Evolutionary conservation across 2,888 invertebrate species (phyloP), one percentile per base, ranked within the genome.

Genomic region (Coecobrya sp.): DNA sequence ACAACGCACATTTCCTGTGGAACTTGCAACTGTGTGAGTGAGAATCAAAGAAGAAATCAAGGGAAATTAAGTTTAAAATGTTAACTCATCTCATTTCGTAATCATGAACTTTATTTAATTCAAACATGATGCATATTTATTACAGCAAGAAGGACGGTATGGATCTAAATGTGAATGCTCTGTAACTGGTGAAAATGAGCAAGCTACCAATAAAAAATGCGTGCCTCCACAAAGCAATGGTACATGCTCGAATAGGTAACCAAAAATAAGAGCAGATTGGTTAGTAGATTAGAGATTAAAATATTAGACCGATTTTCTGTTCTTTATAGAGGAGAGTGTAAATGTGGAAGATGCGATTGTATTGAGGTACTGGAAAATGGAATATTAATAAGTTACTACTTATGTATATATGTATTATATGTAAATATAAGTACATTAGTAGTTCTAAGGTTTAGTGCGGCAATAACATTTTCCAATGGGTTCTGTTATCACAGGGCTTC

Each of bases 101-200:
- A n/a, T n/a, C n/a, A n/a, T n/a, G n/a, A n/a, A n/a, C n/a, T n/a
- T n/a, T n/a, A n/a, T n/a, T n/a, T n/a, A n/a, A n/a, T n/a, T n/a
- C n/a, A n/a, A n/a, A n/a, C n/a, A n/a, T n/a, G n/a, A n/a, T n/a
- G n/a, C n/a, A n/a, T n/a, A n/a, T n/a, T n/a, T n/a, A n/a, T n/a
- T n/a, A n/a, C n/a, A n/a, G n/a, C n/a, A 82, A 4, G 27, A 30
- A 4, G 88, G 68, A 0, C 79, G 89, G 19, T 65, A 36, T 22
- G 94, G 94, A 16, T 52, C 68, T n/a, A 55, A 59, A 30, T 94
- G 94, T 42, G 89, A 93, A 42, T 93, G 93, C 49, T 86, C 91
- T 4, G 13, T 16, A 4, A 52, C 42, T 8, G 86, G 27, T 0
- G 88, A 91, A n/a, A 73, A 30, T 27, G 65, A 55, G 25, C 19